These are phyloP conservation scores for Plestiodon gilberti DNA, from an alignment of 2,113 vertebrate genomes.

Conservation along the genomic window DNA sequence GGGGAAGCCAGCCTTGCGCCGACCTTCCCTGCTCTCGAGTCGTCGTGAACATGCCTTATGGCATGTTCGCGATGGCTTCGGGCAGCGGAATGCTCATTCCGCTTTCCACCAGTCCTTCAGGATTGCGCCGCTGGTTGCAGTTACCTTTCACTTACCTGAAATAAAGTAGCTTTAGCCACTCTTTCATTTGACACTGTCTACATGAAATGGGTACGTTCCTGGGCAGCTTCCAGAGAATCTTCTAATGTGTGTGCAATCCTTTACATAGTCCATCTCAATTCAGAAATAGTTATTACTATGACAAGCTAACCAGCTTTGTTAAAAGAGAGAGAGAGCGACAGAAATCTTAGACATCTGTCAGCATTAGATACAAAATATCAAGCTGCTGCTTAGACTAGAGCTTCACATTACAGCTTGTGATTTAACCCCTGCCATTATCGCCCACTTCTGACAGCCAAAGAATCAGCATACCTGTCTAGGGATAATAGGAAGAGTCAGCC, in stretches of 20 bases:
- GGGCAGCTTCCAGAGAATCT: not conserved
- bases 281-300: slow-evolving; percentile 50
- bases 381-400: slow-evolving; percentile 16
- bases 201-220: not conserved
- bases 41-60: too few species aligned
- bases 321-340: slow-evolving; percentile 10
- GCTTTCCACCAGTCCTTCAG: too few species aligned
- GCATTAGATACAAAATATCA: not conserved
- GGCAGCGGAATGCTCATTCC: too few species aligned
- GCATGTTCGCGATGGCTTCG: too few species aligned
- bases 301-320: slow-evolving; percentile 35
- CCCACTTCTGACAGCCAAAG: not conserved
- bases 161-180: not conserved
- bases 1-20: too few species aligned
- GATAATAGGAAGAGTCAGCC: not conserved
- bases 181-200: not conserved
- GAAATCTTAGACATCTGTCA: slow-evolving; percentile 31
- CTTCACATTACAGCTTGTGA: slow-evolving; percentile 32
- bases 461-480: slow-evolving; percentile 10
- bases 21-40: too few species aligned
- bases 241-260: slow-evolving; percentile 20
- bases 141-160: not conserved
- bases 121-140: too few species aligned
- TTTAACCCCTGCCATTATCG: slow-evolving; percentile 6
- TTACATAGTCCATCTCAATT: slow-evolving; percentile 48